These are phyloP conservation scores for Chrysocyon brachyurus DNA, from an alignment of 2,797 vertebrate genomes.

Conservation along the genomic window DNA sequence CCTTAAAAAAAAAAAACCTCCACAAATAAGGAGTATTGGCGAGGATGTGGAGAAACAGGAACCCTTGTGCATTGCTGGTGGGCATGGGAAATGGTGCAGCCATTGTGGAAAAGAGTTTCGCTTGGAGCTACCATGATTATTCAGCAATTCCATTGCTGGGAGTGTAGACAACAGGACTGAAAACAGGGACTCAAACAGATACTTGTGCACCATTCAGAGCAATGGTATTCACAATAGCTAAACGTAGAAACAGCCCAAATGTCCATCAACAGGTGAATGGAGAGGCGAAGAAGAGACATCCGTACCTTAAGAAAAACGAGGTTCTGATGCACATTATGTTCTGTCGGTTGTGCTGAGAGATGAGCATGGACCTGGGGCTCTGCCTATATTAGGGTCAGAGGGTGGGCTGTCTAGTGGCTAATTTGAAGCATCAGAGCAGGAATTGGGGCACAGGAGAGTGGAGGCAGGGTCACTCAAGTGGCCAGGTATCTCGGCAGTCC, in stretches of 20 bases:
- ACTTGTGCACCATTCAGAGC: background rate
- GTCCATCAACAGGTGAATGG: background rate
- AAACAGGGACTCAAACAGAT: background rate
- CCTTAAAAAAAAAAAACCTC: background rate
- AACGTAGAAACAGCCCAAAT: background rate
- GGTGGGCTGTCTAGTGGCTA: background rate
- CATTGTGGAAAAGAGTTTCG: background rate
- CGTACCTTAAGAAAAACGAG: background rate
- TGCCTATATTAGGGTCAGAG: background rate
- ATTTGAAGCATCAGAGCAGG: background rate
- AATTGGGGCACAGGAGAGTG: background rate
- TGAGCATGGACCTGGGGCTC: background rate
- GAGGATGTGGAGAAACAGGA: background rate
- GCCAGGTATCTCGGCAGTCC: background rate
- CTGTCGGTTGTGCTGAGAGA: background rate
- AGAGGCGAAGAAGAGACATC: background rate
- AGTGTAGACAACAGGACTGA: background rate
- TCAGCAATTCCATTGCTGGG: background rate
- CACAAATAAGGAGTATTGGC: accelerated
- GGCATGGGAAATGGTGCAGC: background rate
- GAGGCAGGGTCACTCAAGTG: background rate
- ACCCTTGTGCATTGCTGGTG: background rate
- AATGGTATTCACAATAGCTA: background rate
- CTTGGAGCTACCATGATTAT: background rate
- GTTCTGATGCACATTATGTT: background rate